Percentiles rank a stretch among this genome's conserved stretches.
phyloP scores from a whole-genome alignment of 2,888 invertebrate genomes.

The Metalampra italica region DNA sequence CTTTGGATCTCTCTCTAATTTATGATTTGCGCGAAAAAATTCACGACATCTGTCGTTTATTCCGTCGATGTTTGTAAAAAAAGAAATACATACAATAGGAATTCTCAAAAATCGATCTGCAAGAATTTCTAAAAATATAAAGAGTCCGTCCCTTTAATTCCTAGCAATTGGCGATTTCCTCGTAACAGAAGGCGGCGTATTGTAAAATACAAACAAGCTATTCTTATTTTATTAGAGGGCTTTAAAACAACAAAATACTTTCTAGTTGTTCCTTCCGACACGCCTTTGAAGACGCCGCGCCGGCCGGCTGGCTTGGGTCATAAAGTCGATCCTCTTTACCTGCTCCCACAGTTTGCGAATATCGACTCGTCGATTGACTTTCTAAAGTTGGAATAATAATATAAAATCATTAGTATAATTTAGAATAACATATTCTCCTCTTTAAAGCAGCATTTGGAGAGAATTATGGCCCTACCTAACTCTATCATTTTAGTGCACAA shows the following conservation, averaged over 20 bases:
- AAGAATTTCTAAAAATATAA: background rate
- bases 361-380: constrained; percentile 1
- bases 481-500: too few relatives aligned
- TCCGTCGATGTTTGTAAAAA: constrained; percentile 22
- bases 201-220: constrained; percentile 46
- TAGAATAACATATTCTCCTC: too few relatives aligned
- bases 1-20: constrained; percentile 70
- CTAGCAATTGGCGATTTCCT: background rate
- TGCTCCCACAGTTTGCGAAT: constrained; percentile 45
- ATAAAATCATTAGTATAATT: too few relatives aligned
- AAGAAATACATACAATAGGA: constrained; percentile 27
- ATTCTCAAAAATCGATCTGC: constrained; percentile 5
- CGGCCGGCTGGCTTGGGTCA: constrained; percentile 17
- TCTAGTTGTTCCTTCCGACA: constrained; percentile 30
- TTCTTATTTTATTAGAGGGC: constrained; percentile 41
- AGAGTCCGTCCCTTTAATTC: constrained; percentile 4
- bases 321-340: constrained; percentile 39
- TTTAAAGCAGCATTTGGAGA: too few relatives aligned
- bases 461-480: too few relatives aligned
- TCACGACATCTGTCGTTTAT: constrained; percentile 62
- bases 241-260: constrained; percentile 62
- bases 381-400: too few relatives aligned
- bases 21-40: constrained; percentile 57
- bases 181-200: constrained; percentile 52
- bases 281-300: constrained; percentile 21